phyloP scores from a whole-genome alignment of 2,797 vertebrate genomes.

The Anguilla pacifica region DNA sequence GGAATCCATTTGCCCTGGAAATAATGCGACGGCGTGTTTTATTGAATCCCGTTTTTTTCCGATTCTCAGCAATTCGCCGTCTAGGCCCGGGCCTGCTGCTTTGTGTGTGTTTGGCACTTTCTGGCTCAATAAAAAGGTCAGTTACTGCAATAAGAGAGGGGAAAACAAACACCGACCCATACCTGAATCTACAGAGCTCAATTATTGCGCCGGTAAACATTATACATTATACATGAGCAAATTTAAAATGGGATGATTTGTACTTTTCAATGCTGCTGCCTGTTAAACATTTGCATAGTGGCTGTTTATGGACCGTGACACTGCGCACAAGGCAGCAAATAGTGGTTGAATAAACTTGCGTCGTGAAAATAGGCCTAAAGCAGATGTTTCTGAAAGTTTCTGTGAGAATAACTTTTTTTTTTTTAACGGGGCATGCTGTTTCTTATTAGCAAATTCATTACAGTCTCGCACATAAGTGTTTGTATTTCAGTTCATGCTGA shows the following conservation, averaged over 20 bases:
- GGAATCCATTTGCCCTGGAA: background rate
- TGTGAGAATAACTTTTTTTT: background rate
- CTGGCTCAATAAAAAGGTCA: slow-evolving; percentile 5
- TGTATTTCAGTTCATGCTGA: slow-evolving; percentile 7
- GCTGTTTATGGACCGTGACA: background rate
- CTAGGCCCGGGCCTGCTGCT: background rate
- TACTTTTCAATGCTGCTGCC: background rate
- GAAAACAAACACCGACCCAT: background rate
- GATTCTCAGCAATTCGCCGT: background rate
- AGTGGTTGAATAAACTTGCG: background rate
- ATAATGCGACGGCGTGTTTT: slow-evolving; percentile 11
- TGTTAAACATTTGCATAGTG: background rate
- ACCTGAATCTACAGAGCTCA: background rate
- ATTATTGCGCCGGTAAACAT: background rate
- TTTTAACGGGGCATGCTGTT: background rate
- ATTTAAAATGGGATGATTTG: background rate
- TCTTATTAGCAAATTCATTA: slow-evolving; percentile 10
- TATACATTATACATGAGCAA: background rate
- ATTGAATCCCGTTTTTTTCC: background rate
- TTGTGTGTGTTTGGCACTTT: background rate
- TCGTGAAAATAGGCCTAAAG: background rate
- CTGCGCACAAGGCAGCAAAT: background rate
- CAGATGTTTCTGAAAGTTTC: background rate
- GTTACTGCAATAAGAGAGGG: background rate
- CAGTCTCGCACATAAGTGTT: background rate